Percentiles rank a stretch among this genome's conserved stretches.
phyloP scores from a whole-genome alignment of 2,888 invertebrate genomes.

The Lithophane ornitopus region DNA sequence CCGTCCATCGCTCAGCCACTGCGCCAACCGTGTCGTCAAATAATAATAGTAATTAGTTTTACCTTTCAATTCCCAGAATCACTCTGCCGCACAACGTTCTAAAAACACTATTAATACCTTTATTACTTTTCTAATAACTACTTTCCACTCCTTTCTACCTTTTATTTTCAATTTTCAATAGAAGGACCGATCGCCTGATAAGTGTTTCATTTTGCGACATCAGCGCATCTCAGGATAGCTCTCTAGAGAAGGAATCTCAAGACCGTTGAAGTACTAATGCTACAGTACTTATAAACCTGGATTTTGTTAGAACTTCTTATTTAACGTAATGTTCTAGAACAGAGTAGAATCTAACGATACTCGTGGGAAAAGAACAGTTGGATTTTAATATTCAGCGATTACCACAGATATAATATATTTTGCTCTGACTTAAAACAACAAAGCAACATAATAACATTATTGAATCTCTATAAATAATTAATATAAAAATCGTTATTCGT shows the following conservation, averaged over 20 bases:
- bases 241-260: constrained; percentile 34
- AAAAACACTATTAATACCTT: not conserved
- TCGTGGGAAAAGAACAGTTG: constrained; percentile 4
- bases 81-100: not conserved
- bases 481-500: not conserved
- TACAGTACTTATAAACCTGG: constrained; percentile 35
- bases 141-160: not conserved
- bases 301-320: constrained; percentile 29
- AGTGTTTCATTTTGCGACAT: constrained; percentile 43
- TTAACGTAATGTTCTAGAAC: constrained; percentile 18
- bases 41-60: not conserved
- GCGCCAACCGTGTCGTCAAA: too few relatives aligned
- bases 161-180: constrained; percentile 48
- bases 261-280: constrained; percentile 36
- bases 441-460: not conserved
- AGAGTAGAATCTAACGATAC: constrained; percentile 23
- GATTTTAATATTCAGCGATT: not conserved
- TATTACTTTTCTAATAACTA: constrained; percentile 14
- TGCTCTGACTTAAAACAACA: not conserved
- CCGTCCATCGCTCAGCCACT: too few relatives aligned
- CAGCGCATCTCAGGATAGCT: constrained; percentile 42
- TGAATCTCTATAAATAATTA: not conserved
- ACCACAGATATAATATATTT: not conserved
- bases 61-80: not conserved
- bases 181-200: constrained; percentile 38